Percentiles rank a stretch among this genome's conserved stretches.
Conservation (phyloP, 1,140 invertebrate species). For the Battus philenor region DNA sequence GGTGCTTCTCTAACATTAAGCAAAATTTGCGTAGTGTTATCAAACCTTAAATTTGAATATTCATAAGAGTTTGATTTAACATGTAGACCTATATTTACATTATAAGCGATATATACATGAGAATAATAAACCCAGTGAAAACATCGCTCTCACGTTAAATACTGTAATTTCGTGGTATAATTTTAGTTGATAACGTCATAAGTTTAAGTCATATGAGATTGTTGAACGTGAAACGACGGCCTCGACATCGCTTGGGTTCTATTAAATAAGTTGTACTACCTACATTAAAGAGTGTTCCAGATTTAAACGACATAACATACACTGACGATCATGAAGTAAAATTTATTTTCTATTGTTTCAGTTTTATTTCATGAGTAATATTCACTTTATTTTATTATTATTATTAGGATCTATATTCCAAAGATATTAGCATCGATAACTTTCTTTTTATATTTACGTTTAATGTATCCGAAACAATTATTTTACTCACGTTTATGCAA, state of each 20-base stretch:
- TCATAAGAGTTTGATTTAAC: constrained; percentile 10
- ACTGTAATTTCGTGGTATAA: constrained; percentile 7
- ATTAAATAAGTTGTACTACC: constrained; percentile 17
- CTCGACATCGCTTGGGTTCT: constrained; percentile 17
- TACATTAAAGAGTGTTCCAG: not conserved
- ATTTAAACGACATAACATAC: too few species aligned
- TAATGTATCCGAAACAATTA: too few species aligned
- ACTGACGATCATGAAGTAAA: too few species aligned
- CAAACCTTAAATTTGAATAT: constrained; percentile 15
- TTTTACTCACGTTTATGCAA: too few species aligned
- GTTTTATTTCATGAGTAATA: too few species aligned
- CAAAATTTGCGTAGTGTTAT: too few species aligned
- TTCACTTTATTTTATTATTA: too few species aligned
- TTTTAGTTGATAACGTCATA: constrained; percentile 18
- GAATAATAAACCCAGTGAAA: constrained; percentile 3
- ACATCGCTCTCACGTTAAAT: constrained; percentile 10
- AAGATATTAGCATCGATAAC: too few species aligned
- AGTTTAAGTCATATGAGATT: constrained; percentile 21
- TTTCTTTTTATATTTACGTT: too few species aligned
- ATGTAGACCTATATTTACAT: constrained; percentile 12
- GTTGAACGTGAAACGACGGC: constrained; percentile 23
- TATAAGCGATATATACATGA: not conserved
- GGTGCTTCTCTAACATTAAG: too few species aligned
- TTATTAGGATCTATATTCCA: too few species aligned
- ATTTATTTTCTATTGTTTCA: too few species aligned